A percentile compares a stretch with the other conserved stretches of the same genome.
Conservation (phyloP, 1,140 invertebrate species). For the Drosophila seguyi region DNA sequence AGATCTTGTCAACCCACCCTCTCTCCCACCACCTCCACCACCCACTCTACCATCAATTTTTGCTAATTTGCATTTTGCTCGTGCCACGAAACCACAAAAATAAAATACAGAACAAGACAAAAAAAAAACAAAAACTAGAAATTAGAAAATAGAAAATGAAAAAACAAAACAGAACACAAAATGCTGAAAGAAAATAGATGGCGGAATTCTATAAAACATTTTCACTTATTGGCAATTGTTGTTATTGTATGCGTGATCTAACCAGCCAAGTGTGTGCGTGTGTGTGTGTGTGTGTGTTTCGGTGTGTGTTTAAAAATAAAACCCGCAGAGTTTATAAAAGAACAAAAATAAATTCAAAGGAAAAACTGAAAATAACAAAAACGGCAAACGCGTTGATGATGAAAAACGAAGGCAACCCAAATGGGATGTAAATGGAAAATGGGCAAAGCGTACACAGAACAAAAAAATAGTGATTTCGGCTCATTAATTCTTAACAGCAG, state of each 20-base stretch:
- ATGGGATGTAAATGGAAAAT: conserved; percentile 36
- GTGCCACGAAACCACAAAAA: conserved; percentile 62
- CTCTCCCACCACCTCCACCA: not conserved
- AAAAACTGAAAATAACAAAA: conserved; percentile 80
- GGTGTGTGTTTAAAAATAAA: conserved; percentile 71
- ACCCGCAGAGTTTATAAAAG: conserved; percentile 78
- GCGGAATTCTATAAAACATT: conserved; percentile 55
- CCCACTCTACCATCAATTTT: conserved; percentile 29
- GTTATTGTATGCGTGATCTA: conserved; percentile 18
- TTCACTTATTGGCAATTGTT: conserved; percentile 56
- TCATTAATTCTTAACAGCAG: not conserved
- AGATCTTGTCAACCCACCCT: conserved; percentile 41
- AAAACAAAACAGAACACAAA: conserved; percentile 31
- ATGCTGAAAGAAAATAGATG: conserved; percentile 17
- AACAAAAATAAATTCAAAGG: conserved; percentile 81
- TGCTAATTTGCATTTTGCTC: conserved; percentile 71
- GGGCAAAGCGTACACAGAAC: conserved; percentile 10
- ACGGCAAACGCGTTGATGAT: conserved; percentile 53
- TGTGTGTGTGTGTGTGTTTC: conserved; percentile 17
- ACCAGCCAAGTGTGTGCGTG: conserved; percentile 18
- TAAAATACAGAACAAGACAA: conserved; percentile 13
- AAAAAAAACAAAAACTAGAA: conserved; percentile 16
- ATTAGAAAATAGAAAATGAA: conserved; percentile 10
- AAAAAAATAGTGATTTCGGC: not conserved
- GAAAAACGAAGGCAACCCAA: conserved; percentile 43